These are phyloP conservation scores for Poeciliopsis turrubarensis DNA, from an alignment of 2,113 vertebrate species.

Conservation along the genomic window DNA sequence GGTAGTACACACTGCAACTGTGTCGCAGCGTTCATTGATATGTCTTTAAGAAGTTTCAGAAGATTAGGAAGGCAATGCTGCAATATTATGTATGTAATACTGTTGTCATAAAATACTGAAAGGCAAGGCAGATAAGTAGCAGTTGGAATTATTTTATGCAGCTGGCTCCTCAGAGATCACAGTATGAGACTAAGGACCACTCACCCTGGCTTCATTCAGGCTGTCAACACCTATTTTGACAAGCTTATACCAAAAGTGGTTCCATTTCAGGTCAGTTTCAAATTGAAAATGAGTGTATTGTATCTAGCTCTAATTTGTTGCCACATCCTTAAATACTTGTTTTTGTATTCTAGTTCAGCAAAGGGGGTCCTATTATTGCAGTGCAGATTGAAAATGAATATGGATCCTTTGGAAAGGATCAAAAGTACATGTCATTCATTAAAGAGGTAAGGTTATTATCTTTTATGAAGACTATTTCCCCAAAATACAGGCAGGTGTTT, in stretches of 20 bases:
- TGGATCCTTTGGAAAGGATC: constrained; percentile 88
- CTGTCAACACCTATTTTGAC: constrained; percentile 86
- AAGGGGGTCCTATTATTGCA: constrained; percentile 93
- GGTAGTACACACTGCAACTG: no score
- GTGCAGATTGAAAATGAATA: constrained; percentile 95
- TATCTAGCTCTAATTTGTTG: not conserved
- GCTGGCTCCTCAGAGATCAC: constrained; percentile 88
- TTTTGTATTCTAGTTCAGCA: constrained; percentile 84
- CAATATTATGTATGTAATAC: not conserved
- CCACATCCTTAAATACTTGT: not conserved
- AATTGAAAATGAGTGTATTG: not conserved
- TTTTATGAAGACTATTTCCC: not conserved
- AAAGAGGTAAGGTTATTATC: constrained; percentile 82
- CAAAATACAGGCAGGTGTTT: not conserved
- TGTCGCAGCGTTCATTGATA: not conserved
- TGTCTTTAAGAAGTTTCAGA: not conserved
- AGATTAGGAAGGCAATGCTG: no score
- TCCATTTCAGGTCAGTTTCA: constrained; percentile 84
- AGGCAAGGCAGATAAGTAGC: not conserved
- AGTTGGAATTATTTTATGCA: constrained; percentile 48
- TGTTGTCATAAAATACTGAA: not conserved
- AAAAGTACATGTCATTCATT: constrained; percentile 87
- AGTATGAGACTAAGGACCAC: constrained; percentile 89
- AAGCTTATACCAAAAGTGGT: constrained; percentile 84
- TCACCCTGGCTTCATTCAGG: constrained; percentile 85